These are phyloP conservation scores for Ciconia nigra DNA, from an alignment of 2,797 vertebrate species.

Conservation along the genomic window DNA sequence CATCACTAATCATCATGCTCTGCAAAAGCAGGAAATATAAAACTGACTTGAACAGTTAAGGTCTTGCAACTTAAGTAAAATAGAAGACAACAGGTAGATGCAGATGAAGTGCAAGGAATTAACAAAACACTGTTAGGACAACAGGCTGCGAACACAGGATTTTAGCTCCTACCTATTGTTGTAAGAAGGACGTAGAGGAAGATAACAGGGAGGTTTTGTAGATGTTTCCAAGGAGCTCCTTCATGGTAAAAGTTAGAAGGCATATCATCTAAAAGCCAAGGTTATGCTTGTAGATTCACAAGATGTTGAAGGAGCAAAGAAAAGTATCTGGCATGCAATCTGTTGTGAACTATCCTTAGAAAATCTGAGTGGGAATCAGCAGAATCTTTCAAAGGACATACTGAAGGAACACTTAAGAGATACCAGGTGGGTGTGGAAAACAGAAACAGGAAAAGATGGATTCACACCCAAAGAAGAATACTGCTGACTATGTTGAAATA, in stretches of 20 bases:
- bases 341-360: neutral
- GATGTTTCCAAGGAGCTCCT: neutral
- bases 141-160: neutral
- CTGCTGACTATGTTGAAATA: neutral
- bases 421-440: neutral
- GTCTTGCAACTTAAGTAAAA: neutral
- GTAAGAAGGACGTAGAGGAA: neutral
- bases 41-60: neutral
- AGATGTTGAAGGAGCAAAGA: neutral
- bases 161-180: neutral
- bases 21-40: neutral
- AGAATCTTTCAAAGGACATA: neutral
- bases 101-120: neutral
- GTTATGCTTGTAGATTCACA: neutral
- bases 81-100: neutral
- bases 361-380: neutral
- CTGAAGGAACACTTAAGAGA: neutral
- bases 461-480: neutral
- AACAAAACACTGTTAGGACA: neutral
- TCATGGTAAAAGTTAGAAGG: neutral
- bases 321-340: neutral
- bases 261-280: neutral
- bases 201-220: neutral
- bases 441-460: neutral
- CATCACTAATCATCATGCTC: neutral